These are phyloP conservation scores for Siniperca chuatsi DNA, from an alignment of 2,113 vertebrate species.

Conservation along the genomic window DNA sequence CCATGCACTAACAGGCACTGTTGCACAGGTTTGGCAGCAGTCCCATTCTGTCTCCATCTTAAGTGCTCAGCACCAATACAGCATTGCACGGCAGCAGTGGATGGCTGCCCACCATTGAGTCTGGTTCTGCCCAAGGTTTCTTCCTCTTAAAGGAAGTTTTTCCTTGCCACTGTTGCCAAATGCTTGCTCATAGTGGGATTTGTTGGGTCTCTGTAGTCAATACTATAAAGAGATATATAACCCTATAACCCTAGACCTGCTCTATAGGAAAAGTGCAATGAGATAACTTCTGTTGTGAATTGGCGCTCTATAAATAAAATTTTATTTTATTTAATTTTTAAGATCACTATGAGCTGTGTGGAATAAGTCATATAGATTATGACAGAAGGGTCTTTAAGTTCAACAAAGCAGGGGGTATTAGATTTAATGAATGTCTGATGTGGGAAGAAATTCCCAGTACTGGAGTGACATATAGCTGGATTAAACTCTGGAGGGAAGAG, in stretches of 20 bases:
- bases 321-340: not conserved
- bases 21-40: not conserved
- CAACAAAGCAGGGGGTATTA: not conserved
- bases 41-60: conserved; percentile 4
- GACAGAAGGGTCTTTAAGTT: not conserved
- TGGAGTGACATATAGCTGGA: not conserved
- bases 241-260: no score
- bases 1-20: not conserved
- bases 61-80: not conserved
- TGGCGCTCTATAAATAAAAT: no score
- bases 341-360: conserved; percentile 9
- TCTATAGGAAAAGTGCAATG: no score
- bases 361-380: not conserved
- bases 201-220: no score
- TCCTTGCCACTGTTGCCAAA: no score
- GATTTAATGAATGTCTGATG: conserved; percentile 21
- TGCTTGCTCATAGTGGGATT: no score
- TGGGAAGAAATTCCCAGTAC: not conserved
- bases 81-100: not conserved
- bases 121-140: no score
- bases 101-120: no score
- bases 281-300: no score
- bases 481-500: conserved; percentile 16
- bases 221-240: no score
- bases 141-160: no score